Conservation (phyloP, 2,797 vertebrate species). For the Gila robusta region DNA sequence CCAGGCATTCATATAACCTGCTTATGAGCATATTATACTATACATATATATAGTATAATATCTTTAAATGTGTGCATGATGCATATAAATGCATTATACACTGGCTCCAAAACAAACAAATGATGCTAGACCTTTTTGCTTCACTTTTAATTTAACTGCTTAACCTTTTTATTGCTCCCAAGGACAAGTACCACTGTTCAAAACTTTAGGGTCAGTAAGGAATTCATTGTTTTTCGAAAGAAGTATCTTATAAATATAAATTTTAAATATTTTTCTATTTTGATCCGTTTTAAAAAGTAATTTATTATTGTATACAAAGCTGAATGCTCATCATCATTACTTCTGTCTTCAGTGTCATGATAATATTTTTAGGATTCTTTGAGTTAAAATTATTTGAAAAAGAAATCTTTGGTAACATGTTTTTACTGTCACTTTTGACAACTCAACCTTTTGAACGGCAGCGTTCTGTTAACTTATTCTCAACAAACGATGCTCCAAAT, state of each 20-base stretch:
- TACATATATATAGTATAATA: slow-evolving; percentile 6
- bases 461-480: background rate
- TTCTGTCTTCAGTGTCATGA: background rate
- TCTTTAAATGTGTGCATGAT: slow-evolving; percentile 4
- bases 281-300: background rate
- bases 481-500: background rate
- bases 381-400: background rate
- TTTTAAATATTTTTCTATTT: background rate
- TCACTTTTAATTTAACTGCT: background rate
- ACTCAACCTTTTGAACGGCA: background rate
- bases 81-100: slow-evolving; percentile 21
- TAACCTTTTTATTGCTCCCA: background rate
- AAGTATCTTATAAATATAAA: background rate
- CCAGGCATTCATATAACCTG: slow-evolving; percentile 21
- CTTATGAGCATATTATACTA: slow-evolving; percentile 3
- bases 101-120: slow-evolving; percentile 13
- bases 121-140: background rate
- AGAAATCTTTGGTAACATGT: background rate
- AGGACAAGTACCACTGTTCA: background rate
- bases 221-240: background rate
- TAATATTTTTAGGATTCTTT: background rate
- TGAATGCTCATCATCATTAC: too few species aligned
- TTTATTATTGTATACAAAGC: background rate
- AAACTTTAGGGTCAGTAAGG: background rate
- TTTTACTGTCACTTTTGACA: background rate